Percentiles rank a stretch among this genome's conserved stretches.
Conservation (phyloP, 92 coral and sea anemone genomes). For the Phenganax marumi region DNA sequence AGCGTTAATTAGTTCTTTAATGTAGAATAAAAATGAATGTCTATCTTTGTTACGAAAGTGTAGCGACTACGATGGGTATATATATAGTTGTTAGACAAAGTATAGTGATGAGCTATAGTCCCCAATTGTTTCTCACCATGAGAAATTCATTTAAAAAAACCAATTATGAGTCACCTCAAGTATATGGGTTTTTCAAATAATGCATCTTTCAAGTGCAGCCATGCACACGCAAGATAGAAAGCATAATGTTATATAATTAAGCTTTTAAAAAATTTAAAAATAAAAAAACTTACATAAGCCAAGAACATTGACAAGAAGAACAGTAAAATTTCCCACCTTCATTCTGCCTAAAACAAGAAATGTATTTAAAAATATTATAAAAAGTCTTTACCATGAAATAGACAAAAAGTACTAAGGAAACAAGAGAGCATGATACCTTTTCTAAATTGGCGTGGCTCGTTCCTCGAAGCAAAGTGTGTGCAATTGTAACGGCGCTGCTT, state of each 20-base stretch:
- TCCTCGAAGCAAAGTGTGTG: neutral
- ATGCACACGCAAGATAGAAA: too few species aligned
- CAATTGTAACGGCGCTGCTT: neutral
- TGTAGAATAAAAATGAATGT: too few species aligned
- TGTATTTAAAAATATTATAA: neutral
- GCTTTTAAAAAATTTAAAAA: neutral
- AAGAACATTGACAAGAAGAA: neutral
- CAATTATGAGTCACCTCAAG: too few species aligned
- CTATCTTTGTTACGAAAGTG: too few species aligned
- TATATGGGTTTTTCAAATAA: too few species aligned
- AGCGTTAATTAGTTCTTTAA: neutral
- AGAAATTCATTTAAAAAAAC: too few species aligned
- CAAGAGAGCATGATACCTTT: neutral
- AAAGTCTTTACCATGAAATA: neutral
- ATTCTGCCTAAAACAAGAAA: neutral
- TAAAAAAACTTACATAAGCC: slow-evolving; percentile 10
- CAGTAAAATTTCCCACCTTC: neutral
- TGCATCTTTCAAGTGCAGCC: too few species aligned
- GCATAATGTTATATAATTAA: neutral
- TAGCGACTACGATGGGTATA: too few species aligned
- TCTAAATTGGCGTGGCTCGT: neutral
- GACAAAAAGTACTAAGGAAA: neutral
- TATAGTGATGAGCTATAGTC: too few species aligned
- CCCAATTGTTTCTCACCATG: too few species aligned
- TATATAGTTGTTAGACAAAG: too few species aligned